Evolutionary conservation across 2,797 vertebrate genomes (phyloP), one percentile per base, ranked within the genome.

Genomic region (Platalea minor): DNA sequence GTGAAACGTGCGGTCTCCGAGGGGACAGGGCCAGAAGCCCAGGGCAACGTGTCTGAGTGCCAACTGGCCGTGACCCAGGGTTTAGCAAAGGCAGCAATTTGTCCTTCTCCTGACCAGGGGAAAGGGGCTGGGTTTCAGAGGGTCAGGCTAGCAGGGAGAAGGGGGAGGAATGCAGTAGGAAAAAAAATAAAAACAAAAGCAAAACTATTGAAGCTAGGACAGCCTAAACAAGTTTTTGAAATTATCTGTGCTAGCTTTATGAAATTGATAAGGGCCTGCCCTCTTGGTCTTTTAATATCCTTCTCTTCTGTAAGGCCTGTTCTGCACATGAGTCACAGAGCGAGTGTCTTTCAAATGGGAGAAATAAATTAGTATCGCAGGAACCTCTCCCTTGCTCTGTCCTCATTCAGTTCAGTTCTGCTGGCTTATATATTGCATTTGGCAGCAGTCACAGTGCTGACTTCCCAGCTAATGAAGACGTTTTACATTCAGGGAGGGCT

Each of bases 391-490:
- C 82, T 95, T 78, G 17, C 72, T 85, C 88, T 96, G 94, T 88
- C 75, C 77, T 89, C 29, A 23, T 88, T 91, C 85, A n/a, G 72
- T 75, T 85, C 78, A 91, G 74, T 65, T 78, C 86, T 97, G 77
- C 95, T 94, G 95, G 83, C 74, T 97, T 83, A 85, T 88, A 61
- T 85, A 85, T 91, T 85, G 94, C 90, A 39, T 74, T 83, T 97
- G 96, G 93, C 97, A 97, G 93, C 96, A 95, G 92, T 61, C 89
- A 59, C 51, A 26, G 51, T 14, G 54, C 96, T 75, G 94, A 92
- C 95, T 94, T 96, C 95, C 91, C 95, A 94, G 73, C 85, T 97
- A 95, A 88, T 91, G 95, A 90, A 97, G 95, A 96, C 18, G 17
- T 96, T 97, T 97, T 87, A 46, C 81, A 41, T 89, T 89, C 69